Base-by-base conservation (phyloP, 1,140 invertebrate species). In the Sitophilus oryzae region DNA sequence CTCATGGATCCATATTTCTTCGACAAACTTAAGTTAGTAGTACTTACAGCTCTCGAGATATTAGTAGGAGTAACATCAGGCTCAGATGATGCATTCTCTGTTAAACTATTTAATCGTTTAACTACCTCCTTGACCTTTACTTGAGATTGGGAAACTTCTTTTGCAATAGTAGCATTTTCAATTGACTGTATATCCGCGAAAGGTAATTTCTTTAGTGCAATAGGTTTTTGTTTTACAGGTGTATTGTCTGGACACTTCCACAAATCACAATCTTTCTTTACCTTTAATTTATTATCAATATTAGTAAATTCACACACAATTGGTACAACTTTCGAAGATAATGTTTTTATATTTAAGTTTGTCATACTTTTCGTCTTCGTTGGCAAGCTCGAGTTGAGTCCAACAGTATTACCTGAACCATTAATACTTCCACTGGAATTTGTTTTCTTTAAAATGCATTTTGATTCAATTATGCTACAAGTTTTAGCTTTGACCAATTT, bases 391-490 rank as follows among this genome's bases (percentile, higher is more conserved):
- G n/a, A 41, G 6, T 14, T 23, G 4, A 10, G n/a, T 10, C 11
- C 14, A 11, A 11, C 14, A 38, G 2, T 10, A 38, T n/a, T n/a
- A 38, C 18, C 11, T 19, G n/a, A 21, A 22, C 18, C 19, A 16
- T 19, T 16, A 36, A 10, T 34, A n/a, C 30, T 55, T 5, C 25
- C 25, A 23, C 3, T 38, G 3, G 38, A 52, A 23, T 43, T 43
- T 19, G 57, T 55, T 61, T 78, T 79, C 58, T 81, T 81, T 36
- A 80, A 69, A 51, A 80, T 79, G 63, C 79, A 81, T 59, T 76
- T 74, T 1, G 78, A 80, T 61, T 80, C 79, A 42, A 81, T 81
- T 47, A 81, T 80, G 56, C 77, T 79, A 65, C 79, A 81, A 56
- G 79, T 80, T 66, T 80, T 80, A 3, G 80, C 78, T 67, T 81